Evolutionary conservation across 2,888 invertebrate species (phyloP).

Genomic region (Geophilus truncorum): DNA sequence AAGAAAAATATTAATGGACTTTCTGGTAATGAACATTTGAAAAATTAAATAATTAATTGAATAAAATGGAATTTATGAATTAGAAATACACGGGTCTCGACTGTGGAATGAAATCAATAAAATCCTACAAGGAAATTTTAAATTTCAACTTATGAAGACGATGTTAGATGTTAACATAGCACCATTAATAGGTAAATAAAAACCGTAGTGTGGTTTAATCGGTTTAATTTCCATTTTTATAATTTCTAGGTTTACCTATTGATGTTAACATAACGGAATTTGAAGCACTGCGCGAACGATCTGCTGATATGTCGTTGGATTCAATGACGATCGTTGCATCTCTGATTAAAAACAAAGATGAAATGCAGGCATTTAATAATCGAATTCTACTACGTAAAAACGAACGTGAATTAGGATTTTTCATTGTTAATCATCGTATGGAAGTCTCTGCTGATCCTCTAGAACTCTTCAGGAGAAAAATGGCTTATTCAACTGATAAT

Average conservation of each 20-base stretch:
- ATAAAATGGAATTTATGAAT: conserved; percentile 47
- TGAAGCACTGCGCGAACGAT: conserved; percentile 56
- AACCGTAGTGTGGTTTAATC: too few relatives aligned
- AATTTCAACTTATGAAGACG: conserved; percentile 63
- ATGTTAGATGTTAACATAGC: conserved; percentile 71
- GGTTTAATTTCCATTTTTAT: too few relatives aligned
- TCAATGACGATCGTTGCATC: conserved; percentile 71
- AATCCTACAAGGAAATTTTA: conserved; percentile 77
- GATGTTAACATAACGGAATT: conserved; percentile 65
- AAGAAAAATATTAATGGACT: conserved; percentile 67
- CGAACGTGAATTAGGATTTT: conserved; percentile 74
- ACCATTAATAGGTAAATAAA: conserved; percentile 63
- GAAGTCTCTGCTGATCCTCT: conserved; percentile 48
- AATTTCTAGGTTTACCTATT: conserved; percentile 57
- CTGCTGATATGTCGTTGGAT: conserved; percentile 56
- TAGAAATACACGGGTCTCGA: conserved; percentile 85
- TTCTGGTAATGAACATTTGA: conserved; percentile 40
- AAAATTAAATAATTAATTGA: background rate
- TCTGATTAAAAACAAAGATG: conserved; percentile 58
- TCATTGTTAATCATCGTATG: conserved; percentile 70
- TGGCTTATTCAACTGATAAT: conserved; percentile 59
- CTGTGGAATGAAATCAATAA: conserved; percentile 92
- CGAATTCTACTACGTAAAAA: conserved; percentile 74
- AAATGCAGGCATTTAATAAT: conserved; percentile 57
- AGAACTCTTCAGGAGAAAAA: conserved; percentile 63